Evolutionary conservation across 2,888 invertebrate species (phyloP), one percentile per base, ranked within the genome.

Genomic region (Cerceris rybyensis): DNA sequence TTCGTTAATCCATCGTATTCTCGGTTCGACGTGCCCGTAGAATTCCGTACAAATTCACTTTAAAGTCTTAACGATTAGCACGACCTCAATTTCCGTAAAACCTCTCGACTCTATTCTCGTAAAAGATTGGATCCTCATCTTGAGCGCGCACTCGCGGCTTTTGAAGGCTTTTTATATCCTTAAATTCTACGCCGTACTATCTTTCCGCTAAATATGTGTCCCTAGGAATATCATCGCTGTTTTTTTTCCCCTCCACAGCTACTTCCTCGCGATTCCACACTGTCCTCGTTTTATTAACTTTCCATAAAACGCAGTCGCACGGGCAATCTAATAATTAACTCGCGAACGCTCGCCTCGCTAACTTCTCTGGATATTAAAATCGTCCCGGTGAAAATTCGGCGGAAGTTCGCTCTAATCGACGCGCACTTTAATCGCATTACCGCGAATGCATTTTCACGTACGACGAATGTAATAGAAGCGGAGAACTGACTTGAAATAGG

Each of bases 61-160:
- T 52, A 17, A 50, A 49, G 39, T 52, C 63, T 77, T 77, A 70
- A 81, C 58, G 72, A 82, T 66, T 65, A 55, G 41, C 61, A 39
- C 61, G 67, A 55, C 54, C 70, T 74, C 71, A 74, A 79, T 80
- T 82, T 76, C 54, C 70, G 64, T 28, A 50, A 59, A 73, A 77
- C 54, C 65, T 57, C 39, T 76, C 66, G 8, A 49, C 14, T 57
- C 13, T 17, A 42, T 74, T 55, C 58, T 54, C 52, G 50, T 50
- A 63, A 83, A 65, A 61, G 54, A 63, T 68, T 49, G 43, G 59
- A 61, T 67, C 58, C 60, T 76, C 46, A 54, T 65, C 41, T 57
- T 63, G 49, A 42, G 65, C 58, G 61, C 55, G 61, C 13, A 41
- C 55, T 28, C 41, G 6, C 9, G 9, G 28, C 28, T 28, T 55